Base-by-base conservation (phyloP, 2,113 vertebrate species). In the Atractosteus spatula region DNA sequence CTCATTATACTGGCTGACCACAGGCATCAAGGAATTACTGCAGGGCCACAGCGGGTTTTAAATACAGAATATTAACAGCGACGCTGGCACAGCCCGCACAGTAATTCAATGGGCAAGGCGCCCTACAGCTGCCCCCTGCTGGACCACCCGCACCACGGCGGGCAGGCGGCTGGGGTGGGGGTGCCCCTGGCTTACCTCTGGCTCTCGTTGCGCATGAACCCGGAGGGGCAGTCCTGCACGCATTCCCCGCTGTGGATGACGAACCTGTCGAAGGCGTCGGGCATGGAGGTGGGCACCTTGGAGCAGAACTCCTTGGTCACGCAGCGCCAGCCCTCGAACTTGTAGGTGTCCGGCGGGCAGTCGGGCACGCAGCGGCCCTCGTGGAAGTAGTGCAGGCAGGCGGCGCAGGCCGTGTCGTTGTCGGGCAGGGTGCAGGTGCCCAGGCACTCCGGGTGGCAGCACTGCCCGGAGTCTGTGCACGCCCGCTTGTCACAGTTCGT, bases 321-420 rank as follows among this genome's bases (percentile, higher is more conserved):
- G 0, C 97, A 99, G 82, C 95, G 96, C 97, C 97, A 99, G 84
- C 96, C 96, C 82, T 99, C 95, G 0, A 98, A 99, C 80, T 91
- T 92, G 90, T 95, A 99, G 4, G 96, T 98, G 87, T 85, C 93
- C 0, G 87, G 83, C 0, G 97, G 97, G 73, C 97, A 99, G 84
- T 88, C 87, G 10, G 89, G 85, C 77, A 98, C 89, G 8, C 97
- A 99, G 78, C 87, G 89, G 0, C 90, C 94, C 12, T 93, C 91
- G 11, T 95, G 89, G 88, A 90, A 93, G 90, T 94, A 98, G 78
- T 99, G 95, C 74, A 93, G 93, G 83, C 97, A 99, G 77, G 93
- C 95, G 3, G 95, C 89, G 7, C 97, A 99, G 3, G 96, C 92
- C 0, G 86, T 89, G 88, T 93, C 93, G 59, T 93, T 91, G 86